phyloP scores from a whole-genome alignment of 2,797 vertebrate species.

The Anomalospiza imberbis region DNA sequence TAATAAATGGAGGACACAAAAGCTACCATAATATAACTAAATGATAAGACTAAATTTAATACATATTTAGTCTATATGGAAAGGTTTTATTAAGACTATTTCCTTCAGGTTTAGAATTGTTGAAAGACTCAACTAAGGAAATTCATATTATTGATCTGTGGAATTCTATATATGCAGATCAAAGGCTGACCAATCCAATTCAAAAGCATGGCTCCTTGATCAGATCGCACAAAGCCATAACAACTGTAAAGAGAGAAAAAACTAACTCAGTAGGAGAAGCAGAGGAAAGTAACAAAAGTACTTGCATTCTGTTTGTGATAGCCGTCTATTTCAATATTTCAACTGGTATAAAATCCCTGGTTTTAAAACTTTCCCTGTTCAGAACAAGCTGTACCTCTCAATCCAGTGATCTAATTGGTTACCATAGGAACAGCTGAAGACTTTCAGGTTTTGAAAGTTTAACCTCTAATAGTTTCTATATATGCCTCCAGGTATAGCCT shows the following conservation, averaged over 20 bases:
- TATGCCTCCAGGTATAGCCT: background rate
- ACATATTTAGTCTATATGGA: background rate
- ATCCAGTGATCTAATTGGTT: background rate
- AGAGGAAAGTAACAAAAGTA: background rate
- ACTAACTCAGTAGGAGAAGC: background rate
- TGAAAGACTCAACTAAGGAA: background rate
- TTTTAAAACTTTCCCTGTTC: background rate
- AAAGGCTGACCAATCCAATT: background rate
- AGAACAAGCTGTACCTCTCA: background rate
- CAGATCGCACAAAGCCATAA: background rate
- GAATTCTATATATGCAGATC: background rate
- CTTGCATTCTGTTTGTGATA: background rate
- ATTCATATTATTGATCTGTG: background rate
- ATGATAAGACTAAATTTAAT: slow-evolving; percentile 2
- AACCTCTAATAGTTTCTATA: background rate
- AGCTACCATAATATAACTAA: background rate
- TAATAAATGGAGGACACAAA: background rate
- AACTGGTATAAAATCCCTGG: background rate
- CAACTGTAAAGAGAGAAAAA: background rate
- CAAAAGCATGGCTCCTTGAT: background rate
- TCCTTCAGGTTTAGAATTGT: background rate
- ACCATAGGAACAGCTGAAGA: slow-evolving; percentile 14
- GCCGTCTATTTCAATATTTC: background rate
- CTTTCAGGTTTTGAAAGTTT: slow-evolving; percentile 1
- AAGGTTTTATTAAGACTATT: background rate